These are phyloP conservation scores for Kryptolebias ocellatus DNA, from an alignment of 2,797 vertebrate species.

Conservation along the genomic window DNA sequence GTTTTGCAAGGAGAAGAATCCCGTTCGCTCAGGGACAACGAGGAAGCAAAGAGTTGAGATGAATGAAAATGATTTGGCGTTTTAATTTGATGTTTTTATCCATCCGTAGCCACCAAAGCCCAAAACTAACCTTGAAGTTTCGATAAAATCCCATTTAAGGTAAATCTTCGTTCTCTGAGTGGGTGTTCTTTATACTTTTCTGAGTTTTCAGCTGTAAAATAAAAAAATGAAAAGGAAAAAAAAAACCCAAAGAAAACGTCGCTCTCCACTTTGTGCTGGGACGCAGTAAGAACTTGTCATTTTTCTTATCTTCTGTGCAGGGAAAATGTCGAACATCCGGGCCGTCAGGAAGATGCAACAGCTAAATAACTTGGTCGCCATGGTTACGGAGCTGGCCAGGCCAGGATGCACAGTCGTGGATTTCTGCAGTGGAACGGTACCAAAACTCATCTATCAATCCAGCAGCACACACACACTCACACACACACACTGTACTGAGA, in stretches of 20 bases:
- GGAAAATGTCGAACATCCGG: slow-evolving; percentile 92
- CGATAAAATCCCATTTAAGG: neutral
- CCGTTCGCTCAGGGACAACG: slow-evolving; percentile 10
- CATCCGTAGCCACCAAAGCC: neutral
- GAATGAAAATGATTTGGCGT: too few relatives aligned
- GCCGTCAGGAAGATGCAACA: slow-evolving; percentile 93
- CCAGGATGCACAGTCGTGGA: slow-evolving; percentile 91
- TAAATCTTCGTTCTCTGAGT: neutral
- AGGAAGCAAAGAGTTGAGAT: too few relatives aligned
- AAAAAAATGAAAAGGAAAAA: too few relatives aligned
- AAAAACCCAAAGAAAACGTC: neutral
- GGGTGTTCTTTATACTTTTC: neutral
- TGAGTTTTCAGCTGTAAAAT: slow-evolving; percentile 13
- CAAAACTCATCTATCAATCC: slow-evolving; percentile 48
- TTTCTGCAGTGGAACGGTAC: slow-evolving; percentile 98
- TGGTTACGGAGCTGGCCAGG: slow-evolving; percentile 84
- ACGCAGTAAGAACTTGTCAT: slow-evolving; percentile 15
- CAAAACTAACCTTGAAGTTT: slow-evolving; percentile 8
- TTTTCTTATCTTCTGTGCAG: slow-evolving; percentile 68
- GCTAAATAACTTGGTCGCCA: slow-evolving; percentile 92
- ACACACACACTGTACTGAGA: slow-evolving; percentile 23
- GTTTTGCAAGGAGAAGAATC: neutral
- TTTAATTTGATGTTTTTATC: neutral
- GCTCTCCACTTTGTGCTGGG: neutral
- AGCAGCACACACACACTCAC: neutral